These are phyloP conservation scores for Hoplodrina ambigua DNA, from an alignment of 2,888 invertebrate genomes.

Conservation along the genomic window DNA sequence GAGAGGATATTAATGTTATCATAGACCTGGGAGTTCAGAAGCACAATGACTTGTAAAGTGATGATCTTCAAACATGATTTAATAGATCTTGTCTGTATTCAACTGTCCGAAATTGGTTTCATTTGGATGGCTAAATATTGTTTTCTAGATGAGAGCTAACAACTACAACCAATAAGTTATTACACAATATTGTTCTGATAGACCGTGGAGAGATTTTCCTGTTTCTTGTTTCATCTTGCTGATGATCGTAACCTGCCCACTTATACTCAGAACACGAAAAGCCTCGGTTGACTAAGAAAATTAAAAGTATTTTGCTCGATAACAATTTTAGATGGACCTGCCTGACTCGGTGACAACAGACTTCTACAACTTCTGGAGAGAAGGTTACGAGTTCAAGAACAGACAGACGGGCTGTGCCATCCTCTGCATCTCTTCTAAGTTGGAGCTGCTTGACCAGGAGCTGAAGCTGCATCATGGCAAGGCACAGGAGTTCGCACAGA, in stretches of 20 bases:
- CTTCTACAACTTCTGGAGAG: slow-evolving; percentile 79
- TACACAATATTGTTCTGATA: too few relatives aligned
- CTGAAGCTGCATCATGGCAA: slow-evolving; percentile 81
- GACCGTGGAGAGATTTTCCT: too few relatives aligned
- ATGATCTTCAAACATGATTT: background rate
- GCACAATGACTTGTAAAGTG: background rate
- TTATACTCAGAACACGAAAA: too few relatives aligned
- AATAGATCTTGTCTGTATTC: background rate
- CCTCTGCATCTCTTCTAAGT: slow-evolving; percentile 77
- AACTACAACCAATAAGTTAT: too few relatives aligned
- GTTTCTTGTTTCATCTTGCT: too few relatives aligned
- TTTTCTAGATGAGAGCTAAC: too few relatives aligned
- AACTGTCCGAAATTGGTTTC: background rate
- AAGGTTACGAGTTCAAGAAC: slow-evolving; percentile 69
- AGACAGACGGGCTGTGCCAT: slow-evolving; percentile 79
- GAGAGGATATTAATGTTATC: background rate
- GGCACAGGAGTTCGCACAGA: slow-evolving; percentile 77
- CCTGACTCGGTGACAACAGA: slow-evolving; percentile 71
- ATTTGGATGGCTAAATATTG: too few relatives aligned
- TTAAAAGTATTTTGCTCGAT: background rate
- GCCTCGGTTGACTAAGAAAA: too few relatives aligned
- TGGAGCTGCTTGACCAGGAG: slow-evolving; percentile 77
- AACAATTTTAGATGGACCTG: slow-evolving; percentile 67
- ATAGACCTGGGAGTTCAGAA: background rate
- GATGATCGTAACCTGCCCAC: too few relatives aligned